Evolutionary conservation across 2,888 invertebrate genomes (phyloP).

Genomic region (Choristoneura rosaceana): DNA sequence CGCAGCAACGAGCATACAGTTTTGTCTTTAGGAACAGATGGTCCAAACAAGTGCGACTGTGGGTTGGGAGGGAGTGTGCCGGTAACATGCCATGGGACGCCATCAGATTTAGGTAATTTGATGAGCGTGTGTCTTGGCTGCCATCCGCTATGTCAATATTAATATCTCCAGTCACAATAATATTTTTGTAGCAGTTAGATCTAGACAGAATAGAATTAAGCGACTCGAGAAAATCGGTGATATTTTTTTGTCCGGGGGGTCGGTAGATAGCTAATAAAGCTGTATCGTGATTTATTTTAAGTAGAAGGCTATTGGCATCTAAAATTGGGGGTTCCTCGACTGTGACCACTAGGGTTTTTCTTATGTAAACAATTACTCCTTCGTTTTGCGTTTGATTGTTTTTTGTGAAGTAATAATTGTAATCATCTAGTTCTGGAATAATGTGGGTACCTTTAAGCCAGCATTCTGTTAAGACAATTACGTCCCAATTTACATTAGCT

Average conservation of each 20-base stretch:
- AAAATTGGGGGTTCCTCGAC: slow-evolving; percentile 1
- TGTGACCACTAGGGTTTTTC: background rate
- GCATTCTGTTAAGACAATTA: background rate
- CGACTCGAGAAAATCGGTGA: background rate
- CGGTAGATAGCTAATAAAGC: background rate
- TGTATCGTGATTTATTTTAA: background rate
- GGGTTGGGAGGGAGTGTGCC: background rate
- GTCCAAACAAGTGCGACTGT: background rate
- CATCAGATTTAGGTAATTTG: background rate
- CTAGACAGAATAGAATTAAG: background rate
- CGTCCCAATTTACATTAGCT: background rate
- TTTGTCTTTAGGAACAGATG: background rate
- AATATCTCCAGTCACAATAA: background rate
- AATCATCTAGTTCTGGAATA: no score
- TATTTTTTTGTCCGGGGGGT: background rate
- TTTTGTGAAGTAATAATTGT: background rate
- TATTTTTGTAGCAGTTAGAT: background rate
- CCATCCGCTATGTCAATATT: background rate
- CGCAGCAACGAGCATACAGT: background rate
- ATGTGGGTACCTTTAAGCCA: background rate
- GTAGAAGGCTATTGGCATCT: background rate
- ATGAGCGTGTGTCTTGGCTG: background rate
- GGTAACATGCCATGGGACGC: background rate
- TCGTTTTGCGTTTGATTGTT: slow-evolving; percentile 1
- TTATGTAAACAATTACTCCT: background rate